Evolutionary conservation across 2,888 invertebrate genomes (phyloP), one percentile per base, ranked within the genome.

Genomic region (Anoncus sp.): DNA sequence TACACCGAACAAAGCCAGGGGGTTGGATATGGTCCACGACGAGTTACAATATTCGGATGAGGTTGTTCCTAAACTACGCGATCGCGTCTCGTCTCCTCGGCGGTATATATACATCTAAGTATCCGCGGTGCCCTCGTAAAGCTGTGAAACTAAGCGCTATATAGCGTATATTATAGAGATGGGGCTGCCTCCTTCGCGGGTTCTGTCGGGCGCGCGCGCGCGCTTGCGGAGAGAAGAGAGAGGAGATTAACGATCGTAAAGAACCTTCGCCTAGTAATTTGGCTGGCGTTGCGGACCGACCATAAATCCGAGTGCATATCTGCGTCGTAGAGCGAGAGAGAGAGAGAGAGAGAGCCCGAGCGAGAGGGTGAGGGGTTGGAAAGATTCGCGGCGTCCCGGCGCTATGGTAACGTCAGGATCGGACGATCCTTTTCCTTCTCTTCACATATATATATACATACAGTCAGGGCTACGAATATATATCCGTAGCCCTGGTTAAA

Each of bases 221-320:
- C 35, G 75, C 45, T 40, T 24, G 53, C 18, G 16, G 49, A 70
- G 51, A 73, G 76, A 27, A 43, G 62, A 27, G 75, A 55, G 70
- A 74, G 66, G 75, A 82, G 80, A 81, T 83, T 83, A 83, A 83
- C 79, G 82, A 83, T 81, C 83, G 83, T 83, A 83, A 83, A 83
- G 82, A 83, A 83, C 82, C 71, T 77, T 81, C 79, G 81, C 80
- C 81, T 81, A 81, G 82, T 83, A 83, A 82, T 83, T 82, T 82
- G 82, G 81, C 81, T 82, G 82, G 83, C 82, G 79, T 83, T 83
- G 74, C 82, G 79, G 77, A 74, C 78, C 70, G 66, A 73, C 78
- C 80, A 83, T 83, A 83, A 83, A 83, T 83, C 79, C 82, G 70
- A 79, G 79, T 75, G 76, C 75, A 82, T 82, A 83, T 81, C 79